These are phyloP conservation scores for Galbula dea DNA, from an alignment of 2,113 vertebrate species.

Conservation along the genomic window DNA sequence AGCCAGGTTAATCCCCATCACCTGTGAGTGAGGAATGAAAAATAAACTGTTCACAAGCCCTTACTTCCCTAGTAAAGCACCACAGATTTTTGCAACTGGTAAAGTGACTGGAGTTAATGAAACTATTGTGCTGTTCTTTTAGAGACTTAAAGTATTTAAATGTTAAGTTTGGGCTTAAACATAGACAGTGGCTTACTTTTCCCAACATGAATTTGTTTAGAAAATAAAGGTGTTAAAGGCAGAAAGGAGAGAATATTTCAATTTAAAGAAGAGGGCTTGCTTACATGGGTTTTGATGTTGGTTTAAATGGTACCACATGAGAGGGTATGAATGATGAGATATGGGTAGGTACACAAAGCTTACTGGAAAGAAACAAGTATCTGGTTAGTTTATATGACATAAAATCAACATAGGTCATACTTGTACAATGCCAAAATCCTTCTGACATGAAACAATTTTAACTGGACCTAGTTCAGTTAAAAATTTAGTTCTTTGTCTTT, in stretches of 20 bases:
- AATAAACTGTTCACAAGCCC: constrained; percentile 37
- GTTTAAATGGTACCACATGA: constrained; percentile 11
- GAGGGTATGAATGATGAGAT: neutral
- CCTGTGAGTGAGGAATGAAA: constrained; percentile 29
- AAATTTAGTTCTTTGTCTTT: constrained; percentile 42
- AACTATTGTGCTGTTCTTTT: neutral
- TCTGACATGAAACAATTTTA: constrained; percentile 38
- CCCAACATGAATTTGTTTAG: neutral
- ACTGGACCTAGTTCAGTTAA: constrained; percentile 40
- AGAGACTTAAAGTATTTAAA: neutral
- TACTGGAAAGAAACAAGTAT: constrained; percentile 47
- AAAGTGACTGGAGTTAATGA: constrained; percentile 19
- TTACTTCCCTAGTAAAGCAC: neutral
- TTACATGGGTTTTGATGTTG: neutral
- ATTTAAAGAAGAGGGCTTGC: neutral
- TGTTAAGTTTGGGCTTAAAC: neutral
- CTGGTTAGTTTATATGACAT: constrained; percentile 30
- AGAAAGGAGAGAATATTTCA: neutral
- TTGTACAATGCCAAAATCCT: constrained; percentile 34
- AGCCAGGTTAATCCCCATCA: constrained; percentile 49
- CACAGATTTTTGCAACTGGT: neutral
- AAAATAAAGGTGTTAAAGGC: neutral
- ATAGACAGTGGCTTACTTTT: neutral
- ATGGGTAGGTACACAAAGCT: neutral
- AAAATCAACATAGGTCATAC: constrained; percentile 19